These are phyloP conservation scores for Cariama cristata DNA, from an alignment of 2,113 vertebrate species.

Conservation along the genomic window DNA sequence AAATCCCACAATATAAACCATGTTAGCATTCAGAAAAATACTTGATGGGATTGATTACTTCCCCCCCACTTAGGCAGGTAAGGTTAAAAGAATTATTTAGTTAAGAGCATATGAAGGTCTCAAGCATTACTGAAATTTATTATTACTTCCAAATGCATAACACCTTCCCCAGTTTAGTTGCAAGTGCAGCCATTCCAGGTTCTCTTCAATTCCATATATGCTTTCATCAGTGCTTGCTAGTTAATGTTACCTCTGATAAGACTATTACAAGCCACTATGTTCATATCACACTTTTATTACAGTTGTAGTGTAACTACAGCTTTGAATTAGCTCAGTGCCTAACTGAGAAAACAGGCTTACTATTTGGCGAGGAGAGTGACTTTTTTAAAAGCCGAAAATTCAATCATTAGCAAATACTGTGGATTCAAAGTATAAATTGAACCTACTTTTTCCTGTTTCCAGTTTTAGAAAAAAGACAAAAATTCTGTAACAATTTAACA, in stretches of 20 bases:
- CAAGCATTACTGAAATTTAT: background rate
- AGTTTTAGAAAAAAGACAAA: background rate
- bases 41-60: background rate
- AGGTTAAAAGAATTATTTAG: background rate
- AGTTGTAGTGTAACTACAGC: background rate
- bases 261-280: background rate
- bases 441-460: background rate
- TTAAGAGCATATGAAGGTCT: background rate
- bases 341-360: background rate
- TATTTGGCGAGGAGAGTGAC: background rate
- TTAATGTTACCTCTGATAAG: background rate
- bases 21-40: background rate
- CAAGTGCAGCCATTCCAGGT: background rate
- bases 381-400: background rate
- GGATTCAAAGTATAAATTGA: background rate
- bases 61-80: background rate
- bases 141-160: background rate
- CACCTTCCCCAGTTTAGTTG: background rate
- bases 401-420: background rate
- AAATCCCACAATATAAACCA: background rate
- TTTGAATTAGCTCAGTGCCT: background rate
- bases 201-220: background rate
- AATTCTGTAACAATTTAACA: background rate
- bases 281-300: background rate
- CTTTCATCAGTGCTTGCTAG: background rate